Evolutionary conservation across 2,113 vertebrate species (phyloP).

Genomic region (Sula dactylatra): DNA sequence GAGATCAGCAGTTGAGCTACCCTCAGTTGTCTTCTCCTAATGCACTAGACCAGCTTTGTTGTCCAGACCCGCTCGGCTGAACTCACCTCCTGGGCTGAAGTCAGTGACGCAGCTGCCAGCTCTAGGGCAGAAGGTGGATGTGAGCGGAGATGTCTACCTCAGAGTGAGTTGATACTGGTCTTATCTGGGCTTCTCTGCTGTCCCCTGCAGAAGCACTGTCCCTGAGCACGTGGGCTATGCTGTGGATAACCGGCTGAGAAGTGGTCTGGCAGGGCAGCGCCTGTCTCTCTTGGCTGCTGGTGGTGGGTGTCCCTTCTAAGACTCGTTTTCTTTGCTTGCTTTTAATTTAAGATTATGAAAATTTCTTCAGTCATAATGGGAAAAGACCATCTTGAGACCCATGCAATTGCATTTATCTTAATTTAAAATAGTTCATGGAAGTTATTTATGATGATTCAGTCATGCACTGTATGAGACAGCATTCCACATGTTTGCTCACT

Average conservation of each 20-base stretch:
- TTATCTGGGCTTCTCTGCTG: not conserved
- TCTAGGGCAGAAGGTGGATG: not conserved
- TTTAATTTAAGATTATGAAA: not conserved
- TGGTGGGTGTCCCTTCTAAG: not conserved
- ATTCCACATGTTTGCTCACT: not conserved
- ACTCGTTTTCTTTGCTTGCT: not conserved
- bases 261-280: not conserved
- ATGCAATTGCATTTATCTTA: not conserved
- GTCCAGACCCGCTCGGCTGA: not conserved
- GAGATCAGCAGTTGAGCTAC: not conserved
- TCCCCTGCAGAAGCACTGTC: not conserved
- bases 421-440: not conserved
- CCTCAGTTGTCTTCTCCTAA: not conserved
- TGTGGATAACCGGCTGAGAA: not conserved
- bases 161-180: not conserved
- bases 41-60: not conserved
- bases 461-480: not conserved
- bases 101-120: not conserved
- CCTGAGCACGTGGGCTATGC: not conserved
- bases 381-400: not conserved
- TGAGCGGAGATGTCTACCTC: not conserved
- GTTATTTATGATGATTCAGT: not conserved
- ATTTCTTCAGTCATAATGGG: not conserved
- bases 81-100: not conserved
- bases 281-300: not conserved